phyloP scores from a whole-genome alignment of 2,888 invertebrate species.

The Netelia inedita region DNA sequence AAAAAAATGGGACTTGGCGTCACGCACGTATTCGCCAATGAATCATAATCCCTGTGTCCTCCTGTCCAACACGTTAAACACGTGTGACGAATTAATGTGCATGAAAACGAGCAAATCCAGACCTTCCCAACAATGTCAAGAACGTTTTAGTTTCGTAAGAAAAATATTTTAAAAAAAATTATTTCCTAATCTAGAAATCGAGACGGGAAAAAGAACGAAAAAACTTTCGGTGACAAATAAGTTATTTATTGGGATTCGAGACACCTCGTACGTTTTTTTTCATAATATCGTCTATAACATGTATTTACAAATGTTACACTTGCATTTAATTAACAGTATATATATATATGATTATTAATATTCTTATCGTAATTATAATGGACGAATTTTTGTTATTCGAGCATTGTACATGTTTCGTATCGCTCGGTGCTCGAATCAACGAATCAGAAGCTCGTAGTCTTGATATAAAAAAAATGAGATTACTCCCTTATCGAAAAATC shows the following conservation, averaged over 20 bases:
- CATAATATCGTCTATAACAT: slow-evolving; percentile 47
- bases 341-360: slow-evolving; percentile 43
- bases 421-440: background rate
- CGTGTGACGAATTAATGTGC: slow-evolving; percentile 20
- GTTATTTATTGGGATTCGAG: slow-evolving; percentile 61
- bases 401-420: background rate
- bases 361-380: slow-evolving; percentile 50
- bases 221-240: slow-evolving; percentile 61
- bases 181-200: background rate
- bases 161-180: background rate
- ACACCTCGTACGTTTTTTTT: slow-evolving; percentile 50
- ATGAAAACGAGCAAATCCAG: slow-evolving; percentile 8
- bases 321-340: slow-evolving; percentile 54
- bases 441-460: too few species aligned
- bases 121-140: background rate
- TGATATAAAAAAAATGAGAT: slow-evolving; percentile 1
- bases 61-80: slow-evolving; percentile 2
- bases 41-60: slow-evolving; percentile 45
- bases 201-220: background rate
- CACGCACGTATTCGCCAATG: slow-evolving; percentile 58
- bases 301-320: slow-evolving; percentile 68
- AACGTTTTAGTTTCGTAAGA: background rate
- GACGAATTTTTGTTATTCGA: slow-evolving; percentile 55
- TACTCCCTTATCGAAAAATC: background rate
- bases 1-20: slow-evolving; percentile 37